A percentile compares a stretch with the other conserved stretches of the same genome.
Conservation (phyloP, 2,113 vertebrate species). For the Aptenodytes forsteri region DNA sequence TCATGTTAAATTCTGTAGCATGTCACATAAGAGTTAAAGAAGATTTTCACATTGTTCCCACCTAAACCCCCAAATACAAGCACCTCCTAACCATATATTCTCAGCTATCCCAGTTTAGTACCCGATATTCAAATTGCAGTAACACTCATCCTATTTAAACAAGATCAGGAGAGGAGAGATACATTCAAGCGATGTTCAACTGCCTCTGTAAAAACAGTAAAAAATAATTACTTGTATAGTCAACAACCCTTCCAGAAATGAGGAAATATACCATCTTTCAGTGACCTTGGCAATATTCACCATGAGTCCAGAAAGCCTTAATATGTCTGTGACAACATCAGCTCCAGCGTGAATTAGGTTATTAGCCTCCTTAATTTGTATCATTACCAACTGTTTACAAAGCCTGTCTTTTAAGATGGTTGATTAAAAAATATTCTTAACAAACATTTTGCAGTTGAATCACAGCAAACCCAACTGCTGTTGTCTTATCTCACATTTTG, state of each 20-base stretch:
- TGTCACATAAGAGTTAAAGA: not conserved
- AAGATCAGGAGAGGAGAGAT: not conserved
- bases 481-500: not conserved
- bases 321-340: not conserved
- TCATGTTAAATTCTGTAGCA: not conserved
- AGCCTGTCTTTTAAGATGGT: not conserved
- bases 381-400: slow-evolving; percentile 8
- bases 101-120: not conserved
- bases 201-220: not conserved
- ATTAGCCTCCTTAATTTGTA: slow-evolving; percentile 11
- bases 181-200: not conserved
- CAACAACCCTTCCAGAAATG: not conserved
- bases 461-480: not conserved
- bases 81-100: not conserved
- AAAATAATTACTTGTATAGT: not conserved
- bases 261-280: not conserved
- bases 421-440: slow-evolving; percentile 18
- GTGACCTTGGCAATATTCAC: not conserved
- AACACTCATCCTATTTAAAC: not conserved
- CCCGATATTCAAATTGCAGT: not conserved
- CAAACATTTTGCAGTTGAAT: not conserved
- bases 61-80: not conserved
- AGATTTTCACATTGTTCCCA: not conserved
- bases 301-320: not conserved
- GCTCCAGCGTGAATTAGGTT: not conserved